Evolutionary conservation across 2,888 invertebrate species (phyloP), one percentile per base, ranked within the genome.

Genomic region (Lepetodrilus schrolli): DNA sequence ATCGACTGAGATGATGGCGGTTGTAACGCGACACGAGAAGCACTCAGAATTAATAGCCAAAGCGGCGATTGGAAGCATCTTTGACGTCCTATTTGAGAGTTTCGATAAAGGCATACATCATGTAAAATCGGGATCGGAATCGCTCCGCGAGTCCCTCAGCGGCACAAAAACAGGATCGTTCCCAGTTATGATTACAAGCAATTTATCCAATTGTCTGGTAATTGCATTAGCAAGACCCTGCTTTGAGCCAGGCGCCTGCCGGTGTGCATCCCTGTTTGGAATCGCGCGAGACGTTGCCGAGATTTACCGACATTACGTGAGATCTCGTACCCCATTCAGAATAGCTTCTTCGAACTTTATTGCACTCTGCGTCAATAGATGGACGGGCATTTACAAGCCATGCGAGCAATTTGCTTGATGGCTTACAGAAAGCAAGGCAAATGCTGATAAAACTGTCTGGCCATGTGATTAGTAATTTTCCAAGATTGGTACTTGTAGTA

Each of bases 151-250:
- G 43, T 43, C 23, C 23, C 58, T 72, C 65, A 38, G 72, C 30
- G 30, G 72, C 66, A 66, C 47, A 72, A 72, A 66, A 65, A 48
- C 65, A 47, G 58, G 30, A 48, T 66, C 72, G 20, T 34, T 51
- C 37, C 38, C 58, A 37, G 65, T 58, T 72, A 58, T 66, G 72
- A 72, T 72, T 72, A 72, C 72, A 72, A 65, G 72, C 72, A 65
- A 72, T 72, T 72, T 72, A 72, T 72, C 47, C 72, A 72, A 72
- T 72, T 72, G 72, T 72, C 72, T 72, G 23, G 58, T 72, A 72
- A 72, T 72, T 65, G 72, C 66, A 72, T 72, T 72, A 72, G 34
- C 58, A 34, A 58, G 58, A 58, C 58, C 30, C 58, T 21, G 48
- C 48, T 48, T 21, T 21, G 20, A 48, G 4, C 10, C 10, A 23